phyloP scores from a whole-genome alignment of 2,113 vertebrate species.

The Noctilio leporinus region DNA sequence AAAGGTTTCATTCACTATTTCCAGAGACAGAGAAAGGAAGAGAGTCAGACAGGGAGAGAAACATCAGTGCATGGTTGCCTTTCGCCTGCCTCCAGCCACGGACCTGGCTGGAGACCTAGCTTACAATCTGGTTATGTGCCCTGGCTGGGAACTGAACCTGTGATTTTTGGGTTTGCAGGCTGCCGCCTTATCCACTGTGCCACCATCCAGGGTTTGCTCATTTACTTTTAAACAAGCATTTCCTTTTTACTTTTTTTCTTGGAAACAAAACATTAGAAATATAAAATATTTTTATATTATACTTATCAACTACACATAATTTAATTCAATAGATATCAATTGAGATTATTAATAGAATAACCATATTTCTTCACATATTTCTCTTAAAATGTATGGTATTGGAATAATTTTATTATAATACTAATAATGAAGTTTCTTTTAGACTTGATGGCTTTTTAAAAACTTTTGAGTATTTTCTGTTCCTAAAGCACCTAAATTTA shows the following conservation, averaged over 20 bases:
- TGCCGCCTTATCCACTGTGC: too few relatives aligned
- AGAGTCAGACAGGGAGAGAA: too few relatives aligned
- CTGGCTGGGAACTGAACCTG: too few relatives aligned
- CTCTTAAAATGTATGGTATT: not conserved
- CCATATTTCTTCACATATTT: not conserved
- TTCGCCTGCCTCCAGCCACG: too few relatives aligned
- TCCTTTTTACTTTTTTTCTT: conserved; percentile 71
- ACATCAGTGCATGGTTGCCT: too few relatives aligned
- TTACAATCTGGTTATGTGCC: too few relatives aligned
- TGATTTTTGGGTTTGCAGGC: too few relatives aligned
- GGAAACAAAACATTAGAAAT: conserved; percentile 66
- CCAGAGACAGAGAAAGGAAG: too few relatives aligned
- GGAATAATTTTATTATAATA: not conserved
- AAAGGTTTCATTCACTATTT: too few relatives aligned
- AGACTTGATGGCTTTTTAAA: not conserved
- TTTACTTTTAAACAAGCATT: conserved; percentile 69
- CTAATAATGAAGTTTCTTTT: not conserved
- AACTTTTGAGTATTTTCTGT: not conserved
- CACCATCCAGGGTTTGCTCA: too few relatives aligned
- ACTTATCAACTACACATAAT: not conserved
- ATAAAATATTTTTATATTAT: conserved; percentile 49
- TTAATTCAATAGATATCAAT: not conserved
- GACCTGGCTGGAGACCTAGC: too few relatives aligned
- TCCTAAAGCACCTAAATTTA: not conserved
- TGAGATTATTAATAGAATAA: not conserved